Percentiles rank a stretch among this genome's conserved stretches.
phyloP scores from a whole-genome alignment of 1,140 invertebrate genomes.

The Laodelphax striatellus region DNA sequence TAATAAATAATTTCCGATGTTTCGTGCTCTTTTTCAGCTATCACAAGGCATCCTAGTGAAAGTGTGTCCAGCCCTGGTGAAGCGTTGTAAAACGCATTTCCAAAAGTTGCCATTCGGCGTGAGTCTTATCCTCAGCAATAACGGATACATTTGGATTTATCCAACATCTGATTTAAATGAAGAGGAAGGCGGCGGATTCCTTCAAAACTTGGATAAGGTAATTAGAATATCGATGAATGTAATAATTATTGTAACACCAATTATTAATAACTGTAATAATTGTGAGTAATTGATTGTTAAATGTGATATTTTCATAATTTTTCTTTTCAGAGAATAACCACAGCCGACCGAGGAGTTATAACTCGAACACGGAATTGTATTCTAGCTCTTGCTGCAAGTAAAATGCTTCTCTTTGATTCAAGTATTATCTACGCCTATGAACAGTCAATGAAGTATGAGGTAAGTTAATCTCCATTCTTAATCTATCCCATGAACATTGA shows the following conservation, averaged over 20 bases:
- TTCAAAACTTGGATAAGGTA: constrained; percentile 62
- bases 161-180: constrained; percentile 51
- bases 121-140: constrained; percentile 88
- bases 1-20: no score
- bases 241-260: neutral
- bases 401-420: constrained; percentile 85
- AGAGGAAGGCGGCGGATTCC: constrained; percentile 64
- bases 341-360: constrained; percentile 67
- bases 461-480: constrained; percentile 29
- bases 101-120: constrained; percentile 85
- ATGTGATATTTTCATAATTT: neutral
- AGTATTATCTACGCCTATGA: constrained; percentile 87
- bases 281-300: neutral
- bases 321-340: constrained; percentile 49
- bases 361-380: constrained; percentile 84
- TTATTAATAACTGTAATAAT: neutral
- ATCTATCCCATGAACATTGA: no score
- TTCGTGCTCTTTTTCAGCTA: constrained; percentile 34
- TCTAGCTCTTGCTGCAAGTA: constrained; percentile 65
- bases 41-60: constrained; percentile 82
- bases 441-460: constrained; percentile 70
- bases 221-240: neutral
- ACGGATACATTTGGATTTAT: constrained; percentile 93
- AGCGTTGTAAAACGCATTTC: constrained; percentile 91
- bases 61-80: constrained; percentile 87